Percentiles rank a stretch among this genome's conserved stretches.
Conservation (phyloP, 2,113 vertebrate species). For the Nanorana parkeri region DNA sequence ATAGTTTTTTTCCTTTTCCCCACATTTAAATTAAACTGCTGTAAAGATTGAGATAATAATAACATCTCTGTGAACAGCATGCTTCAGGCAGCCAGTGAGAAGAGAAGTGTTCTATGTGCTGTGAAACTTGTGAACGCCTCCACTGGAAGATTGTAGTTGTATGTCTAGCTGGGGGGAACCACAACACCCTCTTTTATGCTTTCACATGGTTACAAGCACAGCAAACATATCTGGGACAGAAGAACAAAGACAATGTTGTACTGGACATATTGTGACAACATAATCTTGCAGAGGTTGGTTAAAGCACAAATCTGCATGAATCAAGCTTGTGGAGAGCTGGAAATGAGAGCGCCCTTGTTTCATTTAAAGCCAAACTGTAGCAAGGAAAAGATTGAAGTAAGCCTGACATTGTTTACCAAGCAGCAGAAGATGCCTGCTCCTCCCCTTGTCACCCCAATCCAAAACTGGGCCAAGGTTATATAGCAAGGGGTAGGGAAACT, state of each 20-base stretch:
- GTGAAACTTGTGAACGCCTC: neutral
- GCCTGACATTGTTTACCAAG: no score
- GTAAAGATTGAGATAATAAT: neutral
- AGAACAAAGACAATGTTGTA: constrained; percentile 10
- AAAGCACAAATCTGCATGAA: no score
- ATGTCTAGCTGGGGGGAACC: constrained; percentile 1
- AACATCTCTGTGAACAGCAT: neutral
- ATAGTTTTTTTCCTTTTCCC: neutral
- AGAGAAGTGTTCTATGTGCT: neutral
- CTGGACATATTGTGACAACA: constrained; percentile 3
- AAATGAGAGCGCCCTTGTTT: no score
- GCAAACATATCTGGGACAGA: neutral
- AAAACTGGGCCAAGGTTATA: no score
- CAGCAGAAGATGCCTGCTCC: no score
- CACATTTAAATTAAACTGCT: no score
- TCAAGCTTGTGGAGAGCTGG: no score
- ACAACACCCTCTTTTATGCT: neutral
- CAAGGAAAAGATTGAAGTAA: no score
- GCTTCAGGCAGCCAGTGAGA: neutral
- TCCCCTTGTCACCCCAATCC: no score
- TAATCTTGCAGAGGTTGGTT: neutral
- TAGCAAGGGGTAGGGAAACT: no score
- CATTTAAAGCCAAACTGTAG: no score
- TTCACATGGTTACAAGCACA: neutral
- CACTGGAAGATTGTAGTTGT: constrained; percentile 7